These are phyloP conservation scores for Acronicta alni DNA, from an alignment of 2,888 invertebrate genomes.

Conservation along the genomic window DNA sequence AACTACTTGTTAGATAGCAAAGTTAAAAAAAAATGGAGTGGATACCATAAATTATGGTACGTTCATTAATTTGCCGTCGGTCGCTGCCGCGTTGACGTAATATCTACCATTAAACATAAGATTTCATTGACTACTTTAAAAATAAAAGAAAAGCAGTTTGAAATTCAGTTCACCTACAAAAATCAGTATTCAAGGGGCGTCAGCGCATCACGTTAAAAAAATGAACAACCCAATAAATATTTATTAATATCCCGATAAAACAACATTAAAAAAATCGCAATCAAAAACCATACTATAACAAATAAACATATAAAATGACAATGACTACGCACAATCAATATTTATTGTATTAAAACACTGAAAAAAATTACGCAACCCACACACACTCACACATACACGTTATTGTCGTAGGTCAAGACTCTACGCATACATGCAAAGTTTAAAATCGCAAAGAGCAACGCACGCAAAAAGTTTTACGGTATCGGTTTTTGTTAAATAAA, in stretches of 20 bases:
- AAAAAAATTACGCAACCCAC: constrained; percentile 75
- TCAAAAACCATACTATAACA: constrained; percentile 10
- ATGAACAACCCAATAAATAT: constrained; percentile 4
- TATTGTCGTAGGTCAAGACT: constrained; percentile 72
- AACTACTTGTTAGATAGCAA: no score
- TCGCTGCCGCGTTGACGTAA: no score
- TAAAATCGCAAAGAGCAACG: constrained; percentile 74
- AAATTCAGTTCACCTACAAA: constrained; percentile 8
- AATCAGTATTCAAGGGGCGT: neutral
- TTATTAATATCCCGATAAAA: neutral
- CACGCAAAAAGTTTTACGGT: constrained; percentile 68
- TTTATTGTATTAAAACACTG: constrained; percentile 44
- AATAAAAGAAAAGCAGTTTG: neutral
- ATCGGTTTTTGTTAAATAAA: constrained; percentile 77
- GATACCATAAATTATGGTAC: no score
- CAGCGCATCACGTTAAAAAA: constrained; percentile 9
- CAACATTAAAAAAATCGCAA: constrained; percentile 12
- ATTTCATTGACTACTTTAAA: neutral
- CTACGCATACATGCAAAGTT: constrained; percentile 59
- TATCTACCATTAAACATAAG: no score
- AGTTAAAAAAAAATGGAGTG: no score
- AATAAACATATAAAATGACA: constrained; percentile 44
- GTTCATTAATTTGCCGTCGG: no score
- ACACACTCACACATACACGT: constrained; percentile 56
- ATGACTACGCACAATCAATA: constrained; percentile 25